Evolutionary conservation across 2,113 vertebrate genomes (phyloP), one percentile per base, ranked within the genome.

Genomic region (Leptosomus discolor): DNA sequence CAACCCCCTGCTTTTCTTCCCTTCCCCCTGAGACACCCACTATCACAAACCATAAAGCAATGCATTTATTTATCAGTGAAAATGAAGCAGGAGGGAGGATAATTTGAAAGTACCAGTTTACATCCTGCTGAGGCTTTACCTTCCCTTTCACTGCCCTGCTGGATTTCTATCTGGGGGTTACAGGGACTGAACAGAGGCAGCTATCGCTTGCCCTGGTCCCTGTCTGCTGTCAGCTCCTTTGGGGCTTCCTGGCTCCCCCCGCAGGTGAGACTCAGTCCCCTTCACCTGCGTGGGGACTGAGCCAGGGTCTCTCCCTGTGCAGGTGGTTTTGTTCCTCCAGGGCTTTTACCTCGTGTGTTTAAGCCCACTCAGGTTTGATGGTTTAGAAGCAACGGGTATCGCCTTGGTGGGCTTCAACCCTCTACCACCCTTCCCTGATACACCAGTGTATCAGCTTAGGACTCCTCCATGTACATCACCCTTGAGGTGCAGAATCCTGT

Each of bases 371-470:
- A 15, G 22, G 2, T 80, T 56, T 89, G 34, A 74, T 48, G 32
- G 10, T 51, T n/a, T 60, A 69, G 63, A 73, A 63, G 39, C 48
- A 83, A 80, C 94, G 88, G 23, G 15, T 34, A 36, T 68, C 0
- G 0, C 27, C 0, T 8, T 76, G 43, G 12, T 88, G 63, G 5
- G 24, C 10, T 53, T 48, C 39, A 79, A 8, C 19, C 21, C 30
- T 75, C 14, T 23, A 13, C 34, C 0, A 2, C 6, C 19, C 11
- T 43, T 65, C 32, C 23, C 4, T 0, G 0, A 7, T 37, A 56
- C 10, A 43, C 11, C 30, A 8, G 0, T 32, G 32, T 61, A 32
- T 70, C 0, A 0, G 16, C 39, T 90, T 23, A 75, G 70, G 34
- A 19, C 26, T 54, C 15, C 20, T 2, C 8, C 7, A 6, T 0